Evolutionary conservation across 2,113 vertebrate genomes (phyloP).

Genomic region (Cygnus buccinator): DNA sequence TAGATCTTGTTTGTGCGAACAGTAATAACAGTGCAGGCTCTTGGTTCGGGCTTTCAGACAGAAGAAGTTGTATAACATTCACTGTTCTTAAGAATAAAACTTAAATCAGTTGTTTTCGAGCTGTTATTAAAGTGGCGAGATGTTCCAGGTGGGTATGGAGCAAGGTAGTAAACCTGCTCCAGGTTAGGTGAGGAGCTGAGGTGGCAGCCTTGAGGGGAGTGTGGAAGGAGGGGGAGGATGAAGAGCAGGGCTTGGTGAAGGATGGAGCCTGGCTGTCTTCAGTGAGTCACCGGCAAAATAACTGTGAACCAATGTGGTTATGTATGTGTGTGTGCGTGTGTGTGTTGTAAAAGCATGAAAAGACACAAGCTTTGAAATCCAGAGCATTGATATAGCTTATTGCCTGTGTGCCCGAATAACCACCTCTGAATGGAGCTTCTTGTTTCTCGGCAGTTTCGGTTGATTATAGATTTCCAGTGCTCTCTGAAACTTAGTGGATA

Average conservation of each 20-base stretch:
- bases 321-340: too few relatives aligned
- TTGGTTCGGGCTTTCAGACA: neutral
- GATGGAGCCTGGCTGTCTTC: neutral
- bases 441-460: neutral
- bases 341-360: neutral
- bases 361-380: neutral
- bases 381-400: neutral
- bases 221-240: neutral
- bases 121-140: rapidly evolving
- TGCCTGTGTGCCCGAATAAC: neutral
- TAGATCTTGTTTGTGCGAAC: neutral
- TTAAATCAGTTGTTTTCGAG: neutral
- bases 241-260: neutral
- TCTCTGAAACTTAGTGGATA: neutral
- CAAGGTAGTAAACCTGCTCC: neutral
- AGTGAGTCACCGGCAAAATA: neutral
- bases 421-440: neutral
- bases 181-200: rapidly evolving
- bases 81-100: neutral
- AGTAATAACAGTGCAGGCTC: neutral
- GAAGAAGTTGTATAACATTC: neutral
- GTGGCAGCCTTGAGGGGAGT: neutral
- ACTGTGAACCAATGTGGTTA: neutral
- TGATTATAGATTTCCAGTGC: neutral
- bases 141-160: neutral